Conservation (phyloP, 1,140 invertebrate species). For the Aphaenogaster ashmeadi region DNA sequence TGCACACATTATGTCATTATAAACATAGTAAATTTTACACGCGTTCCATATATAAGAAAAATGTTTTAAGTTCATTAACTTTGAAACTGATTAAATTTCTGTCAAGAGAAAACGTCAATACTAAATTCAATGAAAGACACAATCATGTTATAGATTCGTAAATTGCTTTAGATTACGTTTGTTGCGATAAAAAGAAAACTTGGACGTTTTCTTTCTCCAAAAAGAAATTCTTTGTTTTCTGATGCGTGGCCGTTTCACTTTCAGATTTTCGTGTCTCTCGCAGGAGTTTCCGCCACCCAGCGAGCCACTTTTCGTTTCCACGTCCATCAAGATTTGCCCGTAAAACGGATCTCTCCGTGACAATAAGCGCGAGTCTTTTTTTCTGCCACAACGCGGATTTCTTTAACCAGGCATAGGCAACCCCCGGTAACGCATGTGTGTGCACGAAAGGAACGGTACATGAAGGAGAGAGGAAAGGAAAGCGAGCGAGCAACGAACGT, state of each 20-base stretch:
- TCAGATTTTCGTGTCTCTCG: constrained; percentile 9
- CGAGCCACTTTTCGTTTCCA: constrained; percentile 68
- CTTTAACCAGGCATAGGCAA: constrained; percentile 75
- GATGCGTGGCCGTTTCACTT: neutral
- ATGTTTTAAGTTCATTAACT: neutral
- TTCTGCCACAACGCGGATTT: constrained; percentile 75
- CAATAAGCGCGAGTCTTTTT: constrained; percentile 72
- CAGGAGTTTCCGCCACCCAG: neutral
- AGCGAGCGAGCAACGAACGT: constrained; percentile 53
- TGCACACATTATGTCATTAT: neutral
- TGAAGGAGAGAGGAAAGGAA: constrained; percentile 5
- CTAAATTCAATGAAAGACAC: neutral
- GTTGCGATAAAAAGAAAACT: neutral
- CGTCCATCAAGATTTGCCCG: constrained; percentile 81
- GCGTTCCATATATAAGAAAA: neutral
- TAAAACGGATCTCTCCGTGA: constrained; percentile 69
- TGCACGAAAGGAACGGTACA: neutral
- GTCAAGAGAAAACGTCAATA: neutral
- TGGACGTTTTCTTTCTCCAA: neutral
- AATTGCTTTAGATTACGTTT: neutral
- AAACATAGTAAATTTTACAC: neutral
- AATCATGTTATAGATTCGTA: neutral
- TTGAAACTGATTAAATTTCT: constrained; percentile 2
- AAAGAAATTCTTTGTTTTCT: neutral
- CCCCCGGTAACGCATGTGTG: constrained; percentile 51